Conservation (phyloP, 2,113 vertebrate species). For the Pitta sordida region DNA sequence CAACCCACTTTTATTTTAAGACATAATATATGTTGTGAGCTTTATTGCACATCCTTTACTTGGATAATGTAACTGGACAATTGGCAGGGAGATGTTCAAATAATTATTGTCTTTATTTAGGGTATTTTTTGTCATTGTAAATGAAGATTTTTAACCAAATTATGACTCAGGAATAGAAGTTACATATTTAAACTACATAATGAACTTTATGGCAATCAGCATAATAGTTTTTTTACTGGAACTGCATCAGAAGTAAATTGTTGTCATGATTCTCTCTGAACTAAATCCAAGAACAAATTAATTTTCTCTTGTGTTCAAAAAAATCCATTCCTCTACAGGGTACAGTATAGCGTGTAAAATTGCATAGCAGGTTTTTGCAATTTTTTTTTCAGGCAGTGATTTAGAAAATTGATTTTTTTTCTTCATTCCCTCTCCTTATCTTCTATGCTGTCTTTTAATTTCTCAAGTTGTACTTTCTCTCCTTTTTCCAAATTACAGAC, state of each 20-base stretch:
- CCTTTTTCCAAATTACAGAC: not conserved
- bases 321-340: not conserved
- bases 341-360: not conserved
- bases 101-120: not conserved
- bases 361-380: not conserved
- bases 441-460: not conserved
- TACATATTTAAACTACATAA: slow-evolving; percentile 24
- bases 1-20: not conserved
- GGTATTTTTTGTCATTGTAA: not conserved
- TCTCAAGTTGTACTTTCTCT: not conserved
- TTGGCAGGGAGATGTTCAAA: not conserved
- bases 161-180: slow-evolving; percentile 22
- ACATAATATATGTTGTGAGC: not conserved
- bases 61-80: not conserved
- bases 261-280: slow-evolving; percentile 30
- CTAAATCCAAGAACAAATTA: slow-evolving; percentile 40
- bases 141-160: not conserved
- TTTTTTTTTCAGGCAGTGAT: not conserved
- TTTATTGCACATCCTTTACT: not conserved
- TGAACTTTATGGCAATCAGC: slow-evolving; percentile 12
- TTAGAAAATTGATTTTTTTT: not conserved
- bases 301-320: slow-evolving; percentile 21
- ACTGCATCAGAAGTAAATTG: slow-evolving; percentile 28
- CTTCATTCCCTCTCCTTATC: not conserved
- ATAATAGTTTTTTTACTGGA: slow-evolving; percentile 39